A percentile compares a stretch with the other conserved stretches of the same genome.
Evolutionary conservation across 1,140 invertebrate species (phyloP).

Genomic region (Papilio machaon): DNA sequence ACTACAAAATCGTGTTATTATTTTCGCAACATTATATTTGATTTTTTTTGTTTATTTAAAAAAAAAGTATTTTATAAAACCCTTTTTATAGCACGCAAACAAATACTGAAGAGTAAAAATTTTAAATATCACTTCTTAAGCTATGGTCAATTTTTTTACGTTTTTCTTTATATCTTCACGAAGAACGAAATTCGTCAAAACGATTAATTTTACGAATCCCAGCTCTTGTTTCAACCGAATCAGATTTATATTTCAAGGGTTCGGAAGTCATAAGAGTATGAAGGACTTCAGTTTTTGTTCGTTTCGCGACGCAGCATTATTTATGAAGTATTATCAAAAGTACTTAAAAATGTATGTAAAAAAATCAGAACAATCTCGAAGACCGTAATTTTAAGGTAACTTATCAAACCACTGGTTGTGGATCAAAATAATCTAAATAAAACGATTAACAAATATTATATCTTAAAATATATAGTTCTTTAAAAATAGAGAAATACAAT

Average conservation of each 20-base stretch:
- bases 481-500: no score
- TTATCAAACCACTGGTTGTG: background rate
- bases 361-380: background rate
- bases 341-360: constrained; percentile 9
- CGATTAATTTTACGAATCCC: no score
- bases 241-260: constrained; percentile 27
- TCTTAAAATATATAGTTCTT: background rate
- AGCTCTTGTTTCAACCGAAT: background rate
- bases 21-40: no score
- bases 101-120: no score
- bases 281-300: constrained; percentile 33
- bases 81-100: no score
- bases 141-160: no score
- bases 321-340: background rate
- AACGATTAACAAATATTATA: background rate
- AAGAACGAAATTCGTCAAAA: no score
- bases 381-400: background rate
- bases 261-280: constrained; percentile 27
- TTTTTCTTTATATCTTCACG: no score
- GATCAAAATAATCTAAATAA: background rate
- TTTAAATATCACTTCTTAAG: no score
- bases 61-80: no score
- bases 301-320: background rate
- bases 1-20: no score
- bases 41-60: no score